Conservation (phyloP, 2,797 vertebrate species). For the Labeo calbasu region DNA sequence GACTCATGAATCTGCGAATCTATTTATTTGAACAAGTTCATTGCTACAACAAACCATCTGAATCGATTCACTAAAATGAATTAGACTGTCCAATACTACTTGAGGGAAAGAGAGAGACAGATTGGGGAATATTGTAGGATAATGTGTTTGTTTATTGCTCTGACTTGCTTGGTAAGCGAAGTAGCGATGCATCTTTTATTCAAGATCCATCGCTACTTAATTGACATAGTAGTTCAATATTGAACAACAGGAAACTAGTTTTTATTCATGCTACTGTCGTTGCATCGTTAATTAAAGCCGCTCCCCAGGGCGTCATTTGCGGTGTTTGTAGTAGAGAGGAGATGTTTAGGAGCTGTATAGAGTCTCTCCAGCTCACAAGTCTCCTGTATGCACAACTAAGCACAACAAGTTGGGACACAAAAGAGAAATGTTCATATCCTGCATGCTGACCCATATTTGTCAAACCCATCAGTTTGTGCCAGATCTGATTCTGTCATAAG, state of each 20-base stretch:
- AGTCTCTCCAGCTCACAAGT: not conserved
- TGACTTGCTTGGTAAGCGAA: not conserved
- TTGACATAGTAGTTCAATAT: not conserved
- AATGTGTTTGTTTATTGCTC: not conserved
- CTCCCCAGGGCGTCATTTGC: not conserved
- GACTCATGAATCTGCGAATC: not conserved
- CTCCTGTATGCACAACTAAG: not conserved
- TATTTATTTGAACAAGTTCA: conserved; percentile 34
- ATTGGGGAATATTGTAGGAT: not conserved
- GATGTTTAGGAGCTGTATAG: not conserved
- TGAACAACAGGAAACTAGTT: not conserved
- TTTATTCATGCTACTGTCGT: not conserved
- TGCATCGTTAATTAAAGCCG: not conserved
- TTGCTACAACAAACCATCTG: conserved; percentile 23
- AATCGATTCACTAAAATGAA: conserved; percentile 2
- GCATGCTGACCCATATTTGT: conserved; percentile 6
- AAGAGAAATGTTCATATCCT: not conserved
- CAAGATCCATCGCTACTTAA: not conserved
- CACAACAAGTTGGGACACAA: conserved; percentile 32
- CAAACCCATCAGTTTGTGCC: conserved; percentile 22
- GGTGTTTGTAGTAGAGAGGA: not conserved
- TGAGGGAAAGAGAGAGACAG: not conserved
- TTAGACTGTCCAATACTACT: not conserved
- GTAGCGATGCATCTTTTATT: not conserved
- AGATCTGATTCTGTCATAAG: conserved; percentile 22